Base-by-base conservation (phyloP, 2,888 invertebrate genomes). In the Esperia sulphurella region DNA sequence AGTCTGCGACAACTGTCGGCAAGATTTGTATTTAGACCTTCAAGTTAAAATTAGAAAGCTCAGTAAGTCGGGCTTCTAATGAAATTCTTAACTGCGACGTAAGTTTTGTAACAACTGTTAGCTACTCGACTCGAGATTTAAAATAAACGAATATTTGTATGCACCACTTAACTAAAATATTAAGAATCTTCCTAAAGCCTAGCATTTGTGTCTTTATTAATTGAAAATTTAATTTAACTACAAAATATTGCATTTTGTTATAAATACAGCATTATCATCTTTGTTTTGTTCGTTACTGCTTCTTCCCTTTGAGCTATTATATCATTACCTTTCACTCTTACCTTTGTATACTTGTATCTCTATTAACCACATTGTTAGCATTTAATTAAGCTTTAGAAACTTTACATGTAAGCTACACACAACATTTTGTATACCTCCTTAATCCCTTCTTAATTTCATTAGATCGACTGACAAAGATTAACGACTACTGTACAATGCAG, bases 401-500 rank as follows among this genome's bases (percentile, higher is more conserved):
- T 14, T 39, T 14, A 39, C 14, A n/a, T 14, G 39, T 39, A 39
- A 8, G n/a, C 37, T 1, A 37, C 37, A 37, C 10, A 14, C 21
- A 40, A 40, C 9, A 40, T 38, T 14, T 9, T 8, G 39, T 39
- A 39, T 14, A 39, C 1, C 35, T n/a, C 10, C 14, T 28, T 43
- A 41, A 51, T 43, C 51, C 46, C 21, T 46, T 48, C 44, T 49
- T 47, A 43, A 51, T 56, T 54, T 55, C 58, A 63, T 58, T 58
- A 65, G 48, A 57, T 58, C 55, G 55, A 63, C 58, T 56, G 68
- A 64, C 62, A 62, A 58, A 61, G 70, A 73, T 73, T 68, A 71
- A 72, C 67, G 68, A 68, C 58, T 50, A 21, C 50, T 51, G 58
- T 56, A 63, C 63, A 63, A 61, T 65, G 63, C 63, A 64, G 56